Base-by-base conservation (phyloP, 2,113 vertebrate genomes). In the Indicator indicator region DNA sequence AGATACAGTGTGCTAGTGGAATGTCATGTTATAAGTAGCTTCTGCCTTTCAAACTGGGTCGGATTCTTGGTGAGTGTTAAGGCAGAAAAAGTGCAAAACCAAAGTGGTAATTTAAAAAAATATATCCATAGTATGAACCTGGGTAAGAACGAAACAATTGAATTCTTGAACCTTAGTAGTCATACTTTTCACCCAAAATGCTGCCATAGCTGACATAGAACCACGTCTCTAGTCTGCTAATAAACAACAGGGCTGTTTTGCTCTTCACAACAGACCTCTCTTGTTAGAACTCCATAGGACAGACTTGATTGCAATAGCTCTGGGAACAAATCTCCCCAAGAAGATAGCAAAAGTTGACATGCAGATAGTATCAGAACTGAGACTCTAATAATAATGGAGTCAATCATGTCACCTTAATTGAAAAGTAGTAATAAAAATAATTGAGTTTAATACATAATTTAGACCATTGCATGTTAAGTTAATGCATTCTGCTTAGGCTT, bases 361-460 rank as follows among this genome's bases (percentile, higher is more conserved):
- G 50, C 46, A 89, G 63, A 86, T 93, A 65, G 70, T 20, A 56
- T 85, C 88, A 75, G 16, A 62, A 83, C 77, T 72, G 88, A 80
- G 72, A 86, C 24, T 82, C 56, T 90, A 88, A 64, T 60, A 88
- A 95, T 30, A 71, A 88, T 56, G n/a, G 70, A 97, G 93, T 97
- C 96, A 95, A 95, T 97, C 94, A 84, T 94, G 89, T 95, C 67
- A 79, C 78, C 95, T 93, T 97, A 97, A 98, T 92, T 97, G 96
- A 97, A 98, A 98, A 97, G 92, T 73, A 72, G 96, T 95, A 96
- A 98, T 98, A 97, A 98, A 98, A 98, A 96, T 98, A 97, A 98
- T 97, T 98, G 94, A 97, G 96, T 97, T 98, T 98, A 98, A 98
- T 97, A 96, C 83, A 94, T 97, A 98, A 97, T 98, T 98, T 98